phyloP scores from a whole-genome alignment of 2,113 vertebrate species.

The Microcebus ravelobensis region DNA sequence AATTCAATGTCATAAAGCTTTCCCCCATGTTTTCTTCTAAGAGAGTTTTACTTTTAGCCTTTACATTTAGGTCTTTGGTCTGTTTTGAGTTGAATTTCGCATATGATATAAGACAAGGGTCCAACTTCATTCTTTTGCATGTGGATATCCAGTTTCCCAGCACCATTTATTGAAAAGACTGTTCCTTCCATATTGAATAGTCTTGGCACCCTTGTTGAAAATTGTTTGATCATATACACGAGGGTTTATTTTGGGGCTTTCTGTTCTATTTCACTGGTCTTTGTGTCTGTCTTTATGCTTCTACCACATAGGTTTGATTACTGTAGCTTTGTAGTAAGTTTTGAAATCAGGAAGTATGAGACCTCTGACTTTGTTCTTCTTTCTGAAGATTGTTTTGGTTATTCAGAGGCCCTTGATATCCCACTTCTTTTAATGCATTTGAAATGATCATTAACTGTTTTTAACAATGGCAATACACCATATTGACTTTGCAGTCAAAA shows the following conservation, averaged over 20 bases:
- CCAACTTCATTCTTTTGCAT: not conserved
- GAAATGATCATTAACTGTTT: not conserved
- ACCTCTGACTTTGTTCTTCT: not conserved
- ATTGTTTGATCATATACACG: not conserved
- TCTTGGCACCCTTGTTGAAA: not conserved
- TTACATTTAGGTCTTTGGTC: not conserved
- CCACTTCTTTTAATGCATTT: not conserved
- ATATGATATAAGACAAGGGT: not conserved
- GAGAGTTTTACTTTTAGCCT: not conserved
- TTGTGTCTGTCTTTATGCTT: not conserved
- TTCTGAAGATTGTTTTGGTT: not conserved
- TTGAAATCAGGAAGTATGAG: conserved; percentile 14
- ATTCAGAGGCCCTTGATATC: not conserved
- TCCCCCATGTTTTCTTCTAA: not conserved
- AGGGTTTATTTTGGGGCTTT: not conserved
- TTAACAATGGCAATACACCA: not conserved
- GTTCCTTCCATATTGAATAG: not conserved
- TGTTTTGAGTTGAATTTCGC: not conserved
- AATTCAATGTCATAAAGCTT: not conserved
- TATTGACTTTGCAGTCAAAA: not conserved
- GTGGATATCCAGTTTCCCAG: not conserved
- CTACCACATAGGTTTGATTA: not conserved
- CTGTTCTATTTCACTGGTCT: not conserved
- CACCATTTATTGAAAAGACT: not conserved
- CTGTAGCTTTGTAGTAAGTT: conserved; percentile 23